Conservation (phyloP, 2,113 vertebrate species). For the Mohoua ochrocephala region DNA sequence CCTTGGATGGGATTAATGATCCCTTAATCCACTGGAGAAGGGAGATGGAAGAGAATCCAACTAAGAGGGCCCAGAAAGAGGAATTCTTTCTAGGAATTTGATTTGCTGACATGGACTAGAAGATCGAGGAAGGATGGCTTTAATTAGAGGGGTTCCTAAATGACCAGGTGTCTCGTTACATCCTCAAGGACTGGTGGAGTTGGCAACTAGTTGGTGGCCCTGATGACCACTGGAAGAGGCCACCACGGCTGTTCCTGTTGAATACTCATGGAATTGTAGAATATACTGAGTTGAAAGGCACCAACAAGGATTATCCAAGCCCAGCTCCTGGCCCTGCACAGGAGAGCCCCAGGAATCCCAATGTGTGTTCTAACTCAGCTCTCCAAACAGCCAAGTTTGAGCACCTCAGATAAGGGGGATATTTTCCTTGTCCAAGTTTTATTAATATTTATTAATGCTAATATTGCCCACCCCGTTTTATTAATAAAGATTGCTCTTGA, state of each 20-base stretch:
- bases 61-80: not conserved
- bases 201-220: not conserved
- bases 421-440: not conserved
- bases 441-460: not conserved
- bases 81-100: not conserved
- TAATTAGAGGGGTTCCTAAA: not conserved
- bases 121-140: not conserved
- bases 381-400: not conserved
- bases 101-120: not conserved
- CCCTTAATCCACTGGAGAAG: not conserved
- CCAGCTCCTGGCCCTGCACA: not conserved
- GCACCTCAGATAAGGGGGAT: not conserved
- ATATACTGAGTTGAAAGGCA: not conserved
- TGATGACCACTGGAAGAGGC: not conserved
- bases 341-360: not conserved
- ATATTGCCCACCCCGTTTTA: not conserved
- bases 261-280: not conserved
- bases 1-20: conserved; percentile 28
- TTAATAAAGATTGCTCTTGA: not conserved
- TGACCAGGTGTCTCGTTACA: rapidly evolving
- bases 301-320: not conserved
- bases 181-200: not conserved
- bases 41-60: not conserved
- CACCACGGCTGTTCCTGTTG: not conserved
- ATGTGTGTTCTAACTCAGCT: not conserved